These are phyloP conservation scores for Amphiduros pacificus DNA, from an alignment of 2,888 invertebrate species.

Conservation along the genomic window DNA sequence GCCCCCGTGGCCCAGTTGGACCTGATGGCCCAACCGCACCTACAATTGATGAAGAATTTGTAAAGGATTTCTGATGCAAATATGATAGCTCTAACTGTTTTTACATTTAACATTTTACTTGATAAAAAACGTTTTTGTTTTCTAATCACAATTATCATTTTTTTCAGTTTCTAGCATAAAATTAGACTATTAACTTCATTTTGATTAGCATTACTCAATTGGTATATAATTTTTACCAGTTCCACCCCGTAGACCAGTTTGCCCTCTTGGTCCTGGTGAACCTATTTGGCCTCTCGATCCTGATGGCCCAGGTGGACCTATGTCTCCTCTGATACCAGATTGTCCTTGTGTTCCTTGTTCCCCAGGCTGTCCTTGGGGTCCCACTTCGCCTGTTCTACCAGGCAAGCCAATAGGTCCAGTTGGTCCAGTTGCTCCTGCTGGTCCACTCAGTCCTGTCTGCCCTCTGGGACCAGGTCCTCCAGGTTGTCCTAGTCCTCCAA, in stretches of 20 bases:
- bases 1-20: conserved; percentile 4
- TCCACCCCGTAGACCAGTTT: neutral
- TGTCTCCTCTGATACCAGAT: neutral
- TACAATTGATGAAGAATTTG: too few species aligned
- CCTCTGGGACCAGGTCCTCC: conserved; percentile 18
- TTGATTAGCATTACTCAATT: too few species aligned
- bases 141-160: too few species aligned
- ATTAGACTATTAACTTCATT: too few species aligned
- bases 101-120: too few species aligned
- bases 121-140: too few species aligned
- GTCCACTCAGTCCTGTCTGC: neutral
- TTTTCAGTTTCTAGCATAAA: too few species aligned
- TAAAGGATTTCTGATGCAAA: too few species aligned
- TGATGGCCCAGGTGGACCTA: conserved; percentile 9
- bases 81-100: too few species aligned
- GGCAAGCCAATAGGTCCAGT: conserved; percentile 11
- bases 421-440: conserved; percentile 4
- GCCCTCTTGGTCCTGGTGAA: conserved; percentile 12
- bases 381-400: conserved; percentile 22
- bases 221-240: too few species aligned
- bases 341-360: conserved; percentile 17
- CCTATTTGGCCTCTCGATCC: conserved; percentile 16
- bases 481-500: conserved; percentile 31
- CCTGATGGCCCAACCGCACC: neutral
- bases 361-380: conserved; percentile 16